Base-by-base conservation (phyloP, 2,888 invertebrate genomes). In the Charanyca ferruginea region DNA sequence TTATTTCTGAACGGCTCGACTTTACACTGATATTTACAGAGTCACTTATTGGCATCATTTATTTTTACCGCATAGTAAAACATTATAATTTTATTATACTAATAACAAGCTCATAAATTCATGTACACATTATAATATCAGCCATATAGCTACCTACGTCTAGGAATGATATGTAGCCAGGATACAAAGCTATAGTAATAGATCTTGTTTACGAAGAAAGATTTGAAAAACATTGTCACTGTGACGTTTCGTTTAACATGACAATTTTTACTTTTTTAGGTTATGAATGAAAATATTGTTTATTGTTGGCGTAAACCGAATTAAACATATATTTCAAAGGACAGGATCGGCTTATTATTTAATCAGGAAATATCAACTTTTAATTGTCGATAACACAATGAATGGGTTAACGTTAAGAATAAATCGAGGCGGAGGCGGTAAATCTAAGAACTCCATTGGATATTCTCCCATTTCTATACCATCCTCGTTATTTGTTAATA, bases 351-450 rank as follows among this genome's bases (percentile, higher is more conserved):
- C 20, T 11, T 63, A 25, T 2, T 9, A 38, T 35, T 20, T 42
- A 53, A 18, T 16, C 13, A 38, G 20, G 16, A 48, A 48, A 53
- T 16, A 42, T 23, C 1, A 11, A n/a, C 8, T 38, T 16, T n/a
- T 18, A 47, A 45, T 42, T 41, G 13, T 18, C 28, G 42, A 58
- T 47, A 22, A 1, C n/a, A 84, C 57, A 60, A 94, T 93, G 93
- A 91, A 91, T 76, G 87, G 89, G 9, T 82, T 93, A 83, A 84
- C 89, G 2, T 73, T 92, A 54, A 88, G 93, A 76, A 88, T 92
- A 73, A 88, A 81, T 72, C 85, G 90, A 32, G 86, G 86, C 16
- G 89, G 87, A 9, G 85, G 82, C 22, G 88, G 82, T 38, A 93
- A 91, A 79, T 76, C 81, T 0, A 93, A 89, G 67, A 89, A 87